Percentiles rank a stretch among this genome's conserved stretches.
Evolutionary conservation across 2,888 invertebrate species (phyloP).

Genomic region (Cenopis cana): DNA sequence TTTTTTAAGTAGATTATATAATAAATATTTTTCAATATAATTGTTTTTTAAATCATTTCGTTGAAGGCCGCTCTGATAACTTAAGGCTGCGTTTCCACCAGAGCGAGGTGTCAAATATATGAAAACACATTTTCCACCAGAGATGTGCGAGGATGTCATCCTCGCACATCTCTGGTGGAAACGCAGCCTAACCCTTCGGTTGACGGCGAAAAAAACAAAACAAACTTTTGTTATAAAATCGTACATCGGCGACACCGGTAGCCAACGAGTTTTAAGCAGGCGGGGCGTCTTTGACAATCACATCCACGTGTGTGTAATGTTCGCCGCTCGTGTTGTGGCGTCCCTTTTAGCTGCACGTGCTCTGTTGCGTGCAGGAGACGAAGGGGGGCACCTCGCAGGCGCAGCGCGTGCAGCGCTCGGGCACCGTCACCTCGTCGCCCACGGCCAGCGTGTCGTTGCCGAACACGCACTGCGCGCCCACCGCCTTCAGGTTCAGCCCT

Average conservation of each 20-base stretch:
- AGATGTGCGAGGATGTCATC: no score
- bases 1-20: slow-evolving; percentile 5
- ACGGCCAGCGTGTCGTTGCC: slow-evolving; percentile 73
- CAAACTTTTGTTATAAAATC: no score
- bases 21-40: slow-evolving; percentile 19
- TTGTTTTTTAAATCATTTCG: neutral
- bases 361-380: slow-evolving; percentile 70
- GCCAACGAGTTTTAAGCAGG: neutral
- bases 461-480: slow-evolving; percentile 69
- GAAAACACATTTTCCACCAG: no score
- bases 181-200: no score
- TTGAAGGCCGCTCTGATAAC: neutral
- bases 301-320: neutral
- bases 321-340: neutral
- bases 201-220: no score
- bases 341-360: slow-evolving; percentile 54
- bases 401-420: slow-evolving; percentile 73
- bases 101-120: no score
- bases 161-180: no score
- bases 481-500: slow-evolving; percentile 65
- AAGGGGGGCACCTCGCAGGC: slow-evolving; percentile 76
- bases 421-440: slow-evolving; percentile 73
- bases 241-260: no score
- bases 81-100: no score
- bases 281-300: neutral